These are phyloP conservation scores for Dissostichus mawsoni DNA, from an alignment of 2,113 vertebrate genomes.

Conservation along the genomic window DNA sequence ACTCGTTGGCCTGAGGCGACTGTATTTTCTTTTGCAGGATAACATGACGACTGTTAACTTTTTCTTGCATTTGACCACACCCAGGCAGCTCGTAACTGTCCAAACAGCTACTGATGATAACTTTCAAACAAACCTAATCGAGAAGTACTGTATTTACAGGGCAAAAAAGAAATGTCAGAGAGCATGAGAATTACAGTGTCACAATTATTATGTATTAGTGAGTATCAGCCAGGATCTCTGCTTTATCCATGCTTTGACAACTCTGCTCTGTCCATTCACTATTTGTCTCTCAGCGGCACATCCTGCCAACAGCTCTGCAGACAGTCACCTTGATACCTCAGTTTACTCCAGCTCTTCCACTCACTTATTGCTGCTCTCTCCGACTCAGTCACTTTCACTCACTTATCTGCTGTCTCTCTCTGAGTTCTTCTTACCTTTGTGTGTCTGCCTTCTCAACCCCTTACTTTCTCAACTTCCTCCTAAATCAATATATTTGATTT, in stretches of 20 bases:
- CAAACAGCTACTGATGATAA: slow-evolving; percentile 21
- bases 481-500: slow-evolving; percentile 67
- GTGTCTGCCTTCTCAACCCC: slow-evolving; percentile 37
- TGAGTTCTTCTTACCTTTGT: slow-evolving; percentile 30
- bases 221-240: background rate
- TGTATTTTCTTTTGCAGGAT: background rate
- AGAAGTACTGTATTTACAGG: background rate
- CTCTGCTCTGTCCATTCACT: background rate
- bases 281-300: background rate
- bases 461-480: slow-evolving; percentile 57
- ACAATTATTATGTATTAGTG: background rate
- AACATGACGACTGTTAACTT: background rate
- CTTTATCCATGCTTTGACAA: slow-evolving; percentile 5
- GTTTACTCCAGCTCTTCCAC: slow-evolving; percentile 28
- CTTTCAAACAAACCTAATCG: background rate
- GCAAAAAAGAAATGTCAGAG: background rate
- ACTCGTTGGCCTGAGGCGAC: background rate
- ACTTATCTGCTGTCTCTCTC: slow-evolving; percentile 26
- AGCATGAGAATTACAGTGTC: background rate
- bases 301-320: background rate
- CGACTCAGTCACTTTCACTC: background rate
- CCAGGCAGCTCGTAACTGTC: background rate
- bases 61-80: background rate
- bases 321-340: slow-evolving; percentile 52
- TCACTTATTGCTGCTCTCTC: slow-evolving; percentile 21